A percentile compares a stretch with the other conserved stretches of the same genome.
These are phyloP conservation scores for Tuta absoluta DNA, from an alignment of 2,888 invertebrate species.

Conservation along the genomic window DNA sequence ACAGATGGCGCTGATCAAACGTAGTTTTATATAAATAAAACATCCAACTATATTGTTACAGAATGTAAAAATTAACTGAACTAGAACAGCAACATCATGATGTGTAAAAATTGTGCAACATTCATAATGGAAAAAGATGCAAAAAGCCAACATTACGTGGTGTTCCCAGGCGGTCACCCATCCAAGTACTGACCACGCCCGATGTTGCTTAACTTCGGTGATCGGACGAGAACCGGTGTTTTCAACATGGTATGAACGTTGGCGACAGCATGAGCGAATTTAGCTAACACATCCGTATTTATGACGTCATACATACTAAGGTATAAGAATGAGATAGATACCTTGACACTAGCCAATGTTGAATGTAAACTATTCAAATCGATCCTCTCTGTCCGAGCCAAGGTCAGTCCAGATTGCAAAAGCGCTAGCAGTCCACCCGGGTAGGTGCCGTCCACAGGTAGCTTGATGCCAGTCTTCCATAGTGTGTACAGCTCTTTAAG, in stretches of 20 bases:
- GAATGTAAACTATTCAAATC: constrained; percentile 54
- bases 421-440: constrained; percentile 65
- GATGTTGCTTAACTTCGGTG: constrained; percentile 63
- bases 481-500: constrained; percentile 63
- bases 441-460: constrained; percentile 67
- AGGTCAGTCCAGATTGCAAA: constrained; percentile 57
- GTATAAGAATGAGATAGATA: constrained; percentile 33
- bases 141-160: constrained; percentile 52
- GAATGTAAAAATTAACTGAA: not conserved
- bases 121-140: constrained; percentile 20
- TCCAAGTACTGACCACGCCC: constrained; percentile 65
- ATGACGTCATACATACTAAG: constrained; percentile 4
- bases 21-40: not conserved
- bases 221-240: constrained; percentile 63
- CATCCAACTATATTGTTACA: not conserved
- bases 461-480: constrained; percentile 57
- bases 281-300: not conserved
- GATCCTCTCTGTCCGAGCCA: constrained; percentile 52
- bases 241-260: constrained; percentile 68
- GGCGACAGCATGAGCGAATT: constrained; percentile 39
- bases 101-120: too few relatives aligned
- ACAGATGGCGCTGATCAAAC: not conserved
- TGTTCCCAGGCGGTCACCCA: constrained; percentile 59
- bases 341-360: constrained; percentile 61
- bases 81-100: too few relatives aligned